A percentile compares a stretch with the other conserved stretches of the same genome.
phyloP scores from a whole-genome alignment of 2,797 vertebrate species.

The Eulemur albifrons region DNA sequence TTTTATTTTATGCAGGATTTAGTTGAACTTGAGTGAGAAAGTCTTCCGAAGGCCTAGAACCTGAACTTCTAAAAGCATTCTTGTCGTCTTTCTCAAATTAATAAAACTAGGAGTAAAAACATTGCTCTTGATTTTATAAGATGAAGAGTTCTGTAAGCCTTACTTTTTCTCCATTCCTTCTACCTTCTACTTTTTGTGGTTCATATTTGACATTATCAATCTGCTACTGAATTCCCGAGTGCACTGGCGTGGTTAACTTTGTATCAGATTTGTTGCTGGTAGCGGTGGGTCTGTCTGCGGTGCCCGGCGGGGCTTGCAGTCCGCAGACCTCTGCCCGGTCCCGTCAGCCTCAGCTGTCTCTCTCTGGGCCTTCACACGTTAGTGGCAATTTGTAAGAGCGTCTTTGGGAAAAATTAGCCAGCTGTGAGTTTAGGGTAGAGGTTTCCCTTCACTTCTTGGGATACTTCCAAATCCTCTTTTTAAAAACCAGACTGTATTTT shows the following conservation, averaged over 20 bases:
- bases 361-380: neutral
- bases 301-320: rapidly evolving
- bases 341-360: neutral
- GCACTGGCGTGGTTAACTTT: rapidly evolving
- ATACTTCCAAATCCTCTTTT: neutral
- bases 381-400: neutral
- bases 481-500: neutral
- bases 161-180: neutral
- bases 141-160: neutral
- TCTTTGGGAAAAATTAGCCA: neutral
- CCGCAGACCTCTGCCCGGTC: neutral
- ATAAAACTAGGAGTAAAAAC: neutral
- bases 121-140: neutral
- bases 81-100: neutral
- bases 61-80: neutral
- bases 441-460: neutral
- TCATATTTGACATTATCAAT: rapidly evolving
- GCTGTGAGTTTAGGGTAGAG: neutral
- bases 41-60: neutral
- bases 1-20: neutral
- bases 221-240: neutral
- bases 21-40: neutral
- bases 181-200: neutral
- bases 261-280: rapidly evolving
- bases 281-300: rapidly evolving